Conservation (phyloP, 2,113 vertebrate species). For the Colaptes auratus region DNA sequence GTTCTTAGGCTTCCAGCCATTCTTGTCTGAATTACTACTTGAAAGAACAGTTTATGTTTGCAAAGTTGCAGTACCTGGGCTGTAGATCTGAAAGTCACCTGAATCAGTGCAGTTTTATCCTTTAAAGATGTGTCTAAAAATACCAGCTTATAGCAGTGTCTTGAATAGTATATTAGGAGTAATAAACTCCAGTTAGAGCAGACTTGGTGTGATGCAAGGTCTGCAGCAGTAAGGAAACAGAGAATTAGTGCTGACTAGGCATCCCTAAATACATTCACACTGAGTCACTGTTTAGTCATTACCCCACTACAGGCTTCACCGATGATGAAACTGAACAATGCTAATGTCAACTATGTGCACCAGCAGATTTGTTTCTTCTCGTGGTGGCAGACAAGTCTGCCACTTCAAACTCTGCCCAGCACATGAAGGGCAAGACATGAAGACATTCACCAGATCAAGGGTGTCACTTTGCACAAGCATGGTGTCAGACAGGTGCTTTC, state of each 20-base stretch:
- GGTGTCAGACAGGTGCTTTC: neutral
- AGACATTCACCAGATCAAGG: neutral
- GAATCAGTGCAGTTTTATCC: neutral
- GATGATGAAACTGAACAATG: neutral
- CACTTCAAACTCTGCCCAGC: neutral
- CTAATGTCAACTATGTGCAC: neutral
- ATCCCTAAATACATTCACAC: neutral
- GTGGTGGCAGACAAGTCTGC: neutral
- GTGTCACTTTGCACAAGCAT: neutral
- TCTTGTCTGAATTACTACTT: neutral
- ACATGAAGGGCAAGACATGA: neutral
- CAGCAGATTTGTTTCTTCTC: neutral
- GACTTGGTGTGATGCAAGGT: neutral
- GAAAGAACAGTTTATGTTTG: neutral
- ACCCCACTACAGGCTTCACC: neutral
- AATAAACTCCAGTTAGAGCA: neutral
- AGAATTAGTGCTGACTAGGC: conserved; percentile 49
- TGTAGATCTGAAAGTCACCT: neutral
- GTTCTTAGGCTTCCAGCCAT: neutral
- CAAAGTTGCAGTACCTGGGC: neutral
- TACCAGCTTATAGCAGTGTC: neutral
- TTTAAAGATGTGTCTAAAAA: neutral
- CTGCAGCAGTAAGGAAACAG: neutral
- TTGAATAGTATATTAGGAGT: neutral
- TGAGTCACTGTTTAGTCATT: conserved; percentile 55